These are phyloP conservation scores for Lordiphosa mommai DNA, from an alignment of 1,140 invertebrate species.

Conservation along the genomic window DNA sequence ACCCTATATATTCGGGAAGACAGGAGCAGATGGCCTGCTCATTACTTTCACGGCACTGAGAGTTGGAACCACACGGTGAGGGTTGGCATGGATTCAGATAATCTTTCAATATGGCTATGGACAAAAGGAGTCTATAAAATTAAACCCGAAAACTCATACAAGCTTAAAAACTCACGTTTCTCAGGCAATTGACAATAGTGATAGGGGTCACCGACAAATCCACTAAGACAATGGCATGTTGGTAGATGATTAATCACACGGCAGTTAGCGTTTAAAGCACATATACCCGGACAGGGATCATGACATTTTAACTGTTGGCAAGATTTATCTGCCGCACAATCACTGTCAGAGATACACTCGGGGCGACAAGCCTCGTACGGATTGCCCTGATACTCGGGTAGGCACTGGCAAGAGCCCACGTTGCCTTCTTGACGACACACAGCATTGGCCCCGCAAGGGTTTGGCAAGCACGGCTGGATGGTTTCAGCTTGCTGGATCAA, in stretches of 20 bases:
- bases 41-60: conserved; percentile 83
- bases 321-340: conserved; percentile 85
- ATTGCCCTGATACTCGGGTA: conserved; percentile 86
- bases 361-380: conserved; percentile 87
- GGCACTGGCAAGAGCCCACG: conserved; percentile 86
- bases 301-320: conserved; percentile 89
- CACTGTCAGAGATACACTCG: conserved; percentile 87
- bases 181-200: conserved; percentile 62
- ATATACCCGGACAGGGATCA: conserved; percentile 88
- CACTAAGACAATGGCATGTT: conserved; percentile 85
- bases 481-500: conserved; percentile 56
- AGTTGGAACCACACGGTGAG: conserved; percentile 84
- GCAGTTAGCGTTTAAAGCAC: conserved; percentile 86
- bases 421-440: conserved; percentile 85
- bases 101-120: conserved; percentile 70
- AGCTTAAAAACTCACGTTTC: conserved; percentile 80
- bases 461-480: conserved; percentile 80
- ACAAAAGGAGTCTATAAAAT: conserved; percentile 81
- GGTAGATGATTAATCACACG: conserved; percentile 86
- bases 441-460: conserved; percentile 86
- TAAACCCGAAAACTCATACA: conserved; percentile 73
- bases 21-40: conserved; percentile 87
- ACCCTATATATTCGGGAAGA: conserved; percentile 85
- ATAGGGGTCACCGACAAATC: conserved; percentile 88
- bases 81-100: conserved; percentile 83